Conservation (phyloP, 1,140 invertebrate genomes). For the Drosophila littoralis region DNA sequence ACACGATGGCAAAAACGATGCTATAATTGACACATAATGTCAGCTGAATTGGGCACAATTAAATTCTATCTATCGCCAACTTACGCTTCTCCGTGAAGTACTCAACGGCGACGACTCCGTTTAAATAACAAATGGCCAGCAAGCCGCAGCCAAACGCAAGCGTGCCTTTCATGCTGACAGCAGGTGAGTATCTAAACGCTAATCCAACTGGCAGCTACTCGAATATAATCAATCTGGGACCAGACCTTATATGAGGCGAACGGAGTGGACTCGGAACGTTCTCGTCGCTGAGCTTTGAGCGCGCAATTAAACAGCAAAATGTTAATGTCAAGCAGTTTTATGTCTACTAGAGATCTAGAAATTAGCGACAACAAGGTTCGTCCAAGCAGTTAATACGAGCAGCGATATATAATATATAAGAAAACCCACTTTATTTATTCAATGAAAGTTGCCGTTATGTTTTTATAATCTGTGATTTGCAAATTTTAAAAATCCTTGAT, state of each 20-base stretch:
- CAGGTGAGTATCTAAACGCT: constrained; percentile 24
- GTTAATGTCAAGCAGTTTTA: constrained; percentile 29
- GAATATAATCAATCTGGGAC: constrained; percentile 36
- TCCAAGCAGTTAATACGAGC: neutral
- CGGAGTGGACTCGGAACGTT: neutral
- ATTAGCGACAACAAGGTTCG: constrained; percentile 3
- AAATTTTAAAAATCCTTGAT: too few relatives aligned
- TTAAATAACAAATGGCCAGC: constrained; percentile 43
- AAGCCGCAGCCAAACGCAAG: constrained; percentile 37
- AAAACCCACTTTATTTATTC: too few relatives aligned
- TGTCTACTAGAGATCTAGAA: constrained; percentile 8
- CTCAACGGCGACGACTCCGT: constrained; percentile 45
- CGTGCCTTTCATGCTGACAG: constrained; percentile 48
- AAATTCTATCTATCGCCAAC: constrained; percentile 8
- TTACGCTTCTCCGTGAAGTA: constrained; percentile 73
- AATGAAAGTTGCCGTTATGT: too few relatives aligned
- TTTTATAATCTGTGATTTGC: too few relatives aligned
- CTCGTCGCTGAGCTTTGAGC: constrained; percentile 29
- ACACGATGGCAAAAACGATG: constrained; percentile 87
- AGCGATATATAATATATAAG: neutral
- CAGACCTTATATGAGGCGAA: neutral
- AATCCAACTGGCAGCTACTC: constrained; percentile 10
- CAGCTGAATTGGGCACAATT: neutral
- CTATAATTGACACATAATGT: constrained; percentile 80
- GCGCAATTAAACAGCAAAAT: constrained; percentile 28